Conservation (phyloP, 2,888 invertebrate species). For the Chloroclystis v-ata region DNA sequence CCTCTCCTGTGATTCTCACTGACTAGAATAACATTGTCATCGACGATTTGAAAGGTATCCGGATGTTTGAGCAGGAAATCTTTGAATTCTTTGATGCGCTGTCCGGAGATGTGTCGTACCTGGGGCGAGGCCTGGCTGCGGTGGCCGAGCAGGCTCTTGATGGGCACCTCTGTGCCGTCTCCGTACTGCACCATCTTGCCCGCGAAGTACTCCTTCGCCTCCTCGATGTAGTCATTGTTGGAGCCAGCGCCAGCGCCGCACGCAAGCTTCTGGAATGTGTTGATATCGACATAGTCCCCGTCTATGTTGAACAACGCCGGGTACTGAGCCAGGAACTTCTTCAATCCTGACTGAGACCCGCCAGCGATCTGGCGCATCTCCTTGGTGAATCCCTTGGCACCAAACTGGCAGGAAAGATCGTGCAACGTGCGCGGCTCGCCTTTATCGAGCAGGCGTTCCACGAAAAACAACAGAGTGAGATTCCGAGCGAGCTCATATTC, state of each 20-base stretch:
- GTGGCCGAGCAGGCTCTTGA: conserved; percentile 97
- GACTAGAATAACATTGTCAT: conserved; percentile 89
- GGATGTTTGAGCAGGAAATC: conserved; percentile 92
- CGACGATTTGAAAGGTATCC: conserved; percentile 90
- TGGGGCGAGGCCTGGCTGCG: conserved; percentile 97
- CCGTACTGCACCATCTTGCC: conserved; percentile 97
- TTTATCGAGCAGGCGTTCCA: conserved; percentile 98
- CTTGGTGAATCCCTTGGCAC: conserved; percentile 98
- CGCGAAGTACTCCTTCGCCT: conserved; percentile 98
- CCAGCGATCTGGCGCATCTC: conserved; percentile 98
- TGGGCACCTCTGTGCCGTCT: conserved; percentile 96
- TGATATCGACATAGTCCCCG: conserved; percentile 93
- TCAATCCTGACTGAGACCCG: conserved; percentile 96
- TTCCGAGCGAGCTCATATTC: conserved; percentile 96
- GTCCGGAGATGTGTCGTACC: conserved; percentile 96
- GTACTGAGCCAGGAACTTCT: conserved; percentile 97
- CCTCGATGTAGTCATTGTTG: conserved; percentile 93
- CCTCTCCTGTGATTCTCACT: conserved; percentile 83
- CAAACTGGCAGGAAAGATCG: conserved; percentile 99
- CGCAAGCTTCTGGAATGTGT: conserved; percentile 83
- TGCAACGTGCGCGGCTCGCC: conserved; percentile 96
- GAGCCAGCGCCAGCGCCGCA: conserved; percentile 80
- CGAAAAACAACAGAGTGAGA: conserved; percentile 97
- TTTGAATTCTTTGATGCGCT: conserved; percentile 95
- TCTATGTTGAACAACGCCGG: conserved; percentile 97